Evolutionary conservation across 1,140 invertebrate genomes (phyloP), one percentile per base, ranked within the genome.

Genomic region (Megalopta genalis): DNA sequence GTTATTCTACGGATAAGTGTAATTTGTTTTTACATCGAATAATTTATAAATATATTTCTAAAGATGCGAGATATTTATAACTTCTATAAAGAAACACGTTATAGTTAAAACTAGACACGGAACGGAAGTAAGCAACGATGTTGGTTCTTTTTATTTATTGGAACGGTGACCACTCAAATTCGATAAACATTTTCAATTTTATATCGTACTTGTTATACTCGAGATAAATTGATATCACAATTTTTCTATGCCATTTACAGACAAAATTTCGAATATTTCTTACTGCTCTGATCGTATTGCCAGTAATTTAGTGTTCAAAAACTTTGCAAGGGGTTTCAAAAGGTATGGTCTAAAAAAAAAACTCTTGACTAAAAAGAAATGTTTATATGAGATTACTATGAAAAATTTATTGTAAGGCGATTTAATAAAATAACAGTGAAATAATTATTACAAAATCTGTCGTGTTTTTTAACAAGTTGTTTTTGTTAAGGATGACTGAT

Each of bases 31-130:
- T 77, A 77, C 76, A 78, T 78, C 68, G 69, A 78, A 72, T 78
- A 78, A 78, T 78, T 78, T 78, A 78, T 78, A 65, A 78, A 78
- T 27, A 78, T 72, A 78, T 78, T 78, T 78, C 76, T 78, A 72
- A 64, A 72, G 76, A 78, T 78, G 64, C 23, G 52, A 78, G 49
- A 78, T 76, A 80, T 80, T 80, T 80, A 80, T 80, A 80, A 76
- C 64, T 76, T 52, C 16, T 80, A 76, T 25, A 57, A 76, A 57
- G 54, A 76, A 65, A 57, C 69, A 37, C 64, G 76, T 77, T 71
- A 77, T 78, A 78, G 76, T 78, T 78, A 57, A 63, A 78, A 52
- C 69, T 72, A 78, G 68, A 78, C 64, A 72, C 64, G 68, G 25
- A 78, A 72, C 54, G 46, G 37, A 72, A 54, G 32, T 46, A 57